Evolutionary conservation across 2,888 invertebrate species (phyloP).

Genomic region (Aquatica leii): DNA sequence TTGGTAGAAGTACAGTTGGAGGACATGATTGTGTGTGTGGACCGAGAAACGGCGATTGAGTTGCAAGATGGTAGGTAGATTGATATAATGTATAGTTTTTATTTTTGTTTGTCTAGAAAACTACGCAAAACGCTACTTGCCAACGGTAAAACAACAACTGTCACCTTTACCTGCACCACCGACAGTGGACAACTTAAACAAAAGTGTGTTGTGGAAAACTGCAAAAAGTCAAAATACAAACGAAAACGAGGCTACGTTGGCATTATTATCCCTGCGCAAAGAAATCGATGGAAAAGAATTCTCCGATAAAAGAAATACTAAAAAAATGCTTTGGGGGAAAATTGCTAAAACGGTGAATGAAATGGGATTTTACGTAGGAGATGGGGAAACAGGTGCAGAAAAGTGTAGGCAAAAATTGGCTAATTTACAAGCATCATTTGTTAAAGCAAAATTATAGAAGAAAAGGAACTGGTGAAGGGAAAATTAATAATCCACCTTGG

Average conservation of each 20-base stretch:
- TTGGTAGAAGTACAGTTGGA: constrained; percentile 5
- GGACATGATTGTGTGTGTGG: constrained; percentile 6
- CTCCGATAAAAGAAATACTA: constrained; percentile 1
- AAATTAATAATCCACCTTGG: too few species aligned
- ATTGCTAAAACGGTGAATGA: constrained; percentile 3
- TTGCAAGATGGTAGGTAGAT: constrained; percentile 1
- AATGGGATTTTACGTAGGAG: constrained; percentile 9
- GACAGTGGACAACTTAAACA: constrained; percentile 6
- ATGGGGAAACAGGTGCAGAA: constrained; percentile 1
- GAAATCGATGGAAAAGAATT: constrained; percentile 7
- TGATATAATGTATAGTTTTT: not conserved
- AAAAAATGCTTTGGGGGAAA: constrained; percentile 5
- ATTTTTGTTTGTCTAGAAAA: constrained; percentile 1
- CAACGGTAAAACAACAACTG: constrained; percentile 2
- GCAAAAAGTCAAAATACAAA: not conserved
- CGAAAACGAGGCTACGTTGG: not conserved
- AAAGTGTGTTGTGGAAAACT: constrained; percentile 7
- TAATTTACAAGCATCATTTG: not conserved
- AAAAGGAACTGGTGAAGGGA: too few species aligned
- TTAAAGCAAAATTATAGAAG: not conserved
- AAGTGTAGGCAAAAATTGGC: constrained; percentile 2
- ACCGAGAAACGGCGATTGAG: constrained; percentile 5
- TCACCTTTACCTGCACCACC: not conserved
- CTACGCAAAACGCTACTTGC: not conserved
- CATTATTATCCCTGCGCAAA: constrained; percentile 9